phyloP scores from a whole-genome alignment of 2,113 vertebrate genomes.

The human region GRCh38 chr12:123086501-123087000 shows the following conservation, averaged over 20 bases:
- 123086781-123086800: background rate
- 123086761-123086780: background rate
- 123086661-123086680: background rate
- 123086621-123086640: background rate
- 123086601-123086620: background rate
- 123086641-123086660: background rate
- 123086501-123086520: background rate
- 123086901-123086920: background rate
- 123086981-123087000: background rate
- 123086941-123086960: background rate
- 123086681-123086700: background rate
- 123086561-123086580: background rate
- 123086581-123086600: too few species aligned
- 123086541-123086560: background rate
- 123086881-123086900: background rate
- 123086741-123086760: background rate
- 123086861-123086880: background rate
- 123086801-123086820: background rate
- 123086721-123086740: background rate
- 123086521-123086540: background rate
- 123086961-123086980: background rate
- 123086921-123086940: background rate
- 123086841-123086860: background rate
- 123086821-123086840: background rate
- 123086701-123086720: background rate